Evolutionary conservation across 2,113 vertebrate genomes (phyloP).

Genomic region (Pelvicachromis taeniatus): DNA sequence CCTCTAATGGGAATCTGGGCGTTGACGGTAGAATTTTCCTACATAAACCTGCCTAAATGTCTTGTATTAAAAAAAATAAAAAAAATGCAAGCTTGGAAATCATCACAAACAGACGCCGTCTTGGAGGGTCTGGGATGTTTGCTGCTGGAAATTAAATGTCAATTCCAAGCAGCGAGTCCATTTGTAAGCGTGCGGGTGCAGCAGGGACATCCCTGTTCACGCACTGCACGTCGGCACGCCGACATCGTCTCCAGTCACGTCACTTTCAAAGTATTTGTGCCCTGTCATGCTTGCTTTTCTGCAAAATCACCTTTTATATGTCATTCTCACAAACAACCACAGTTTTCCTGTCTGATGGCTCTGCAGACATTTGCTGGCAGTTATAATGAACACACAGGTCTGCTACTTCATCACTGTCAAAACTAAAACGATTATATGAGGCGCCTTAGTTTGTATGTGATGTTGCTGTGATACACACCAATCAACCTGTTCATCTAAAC

Average conservation of each 20-base stretch:
- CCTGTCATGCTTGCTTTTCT: background rate
- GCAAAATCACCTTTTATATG: background rate
- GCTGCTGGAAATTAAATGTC: conserved; percentile 4
- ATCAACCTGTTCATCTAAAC: background rate
- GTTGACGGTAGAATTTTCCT: background rate
- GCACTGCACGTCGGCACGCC: background rate
- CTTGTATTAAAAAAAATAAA: background rate
- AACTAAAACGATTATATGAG: background rate
- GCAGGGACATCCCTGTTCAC: background rate
- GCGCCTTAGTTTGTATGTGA: background rate
- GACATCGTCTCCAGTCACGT: background rate
- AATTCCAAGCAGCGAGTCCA: background rate
- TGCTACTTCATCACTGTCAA: background rate
- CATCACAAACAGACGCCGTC: background rate
- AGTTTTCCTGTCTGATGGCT: background rate
- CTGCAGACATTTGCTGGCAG: background rate
- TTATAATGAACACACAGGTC: background rate
- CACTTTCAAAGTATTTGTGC: background rate
- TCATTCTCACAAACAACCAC: background rate
- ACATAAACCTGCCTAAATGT: background rate
- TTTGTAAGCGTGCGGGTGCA: background rate
- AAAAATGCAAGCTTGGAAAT: background rate
- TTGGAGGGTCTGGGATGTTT: background rate
- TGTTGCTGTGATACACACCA: background rate
- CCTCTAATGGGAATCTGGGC: background rate